Evolutionary conservation across 2,113 vertebrate genomes (phyloP).

Genomic region (Erythrolamprus reginae): DNA sequence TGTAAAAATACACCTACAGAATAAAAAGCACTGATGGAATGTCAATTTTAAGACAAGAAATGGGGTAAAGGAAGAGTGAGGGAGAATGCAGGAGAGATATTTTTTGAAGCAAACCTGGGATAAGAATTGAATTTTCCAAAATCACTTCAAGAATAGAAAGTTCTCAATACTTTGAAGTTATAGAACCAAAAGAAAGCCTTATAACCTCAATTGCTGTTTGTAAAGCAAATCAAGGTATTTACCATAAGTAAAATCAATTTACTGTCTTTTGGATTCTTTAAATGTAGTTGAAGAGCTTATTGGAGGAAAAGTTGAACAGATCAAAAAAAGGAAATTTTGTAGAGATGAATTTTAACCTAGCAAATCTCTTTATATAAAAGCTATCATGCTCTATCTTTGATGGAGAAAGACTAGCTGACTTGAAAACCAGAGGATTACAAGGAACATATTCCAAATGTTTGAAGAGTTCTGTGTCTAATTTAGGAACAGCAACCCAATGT

Average conservation of each 20-base stretch:
- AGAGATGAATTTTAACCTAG: constrained; percentile 2
- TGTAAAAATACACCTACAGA: not conserved
- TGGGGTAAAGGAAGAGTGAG: not conserved
- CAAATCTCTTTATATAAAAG: not conserved
- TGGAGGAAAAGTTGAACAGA: constrained; percentile 16
- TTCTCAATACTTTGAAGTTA: not conserved
- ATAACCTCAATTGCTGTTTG: not conserved
- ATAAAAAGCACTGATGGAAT: not conserved
- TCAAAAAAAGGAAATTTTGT: constrained; percentile 30
- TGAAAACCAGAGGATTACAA: not conserved
- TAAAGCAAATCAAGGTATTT: not conserved
- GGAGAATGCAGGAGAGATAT: not conserved
- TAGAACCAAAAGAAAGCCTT: not conserved
- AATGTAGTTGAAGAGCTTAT: constrained; percentile 13
- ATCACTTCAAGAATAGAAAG: not conserved
- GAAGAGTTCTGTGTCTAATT: not conserved
- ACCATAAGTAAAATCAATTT: not conserved
- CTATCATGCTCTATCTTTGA: not conserved
- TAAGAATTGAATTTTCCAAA: not conserved
- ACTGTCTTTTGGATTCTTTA: not conserved
- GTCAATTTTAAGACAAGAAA: not conserved
- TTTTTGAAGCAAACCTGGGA: not conserved
- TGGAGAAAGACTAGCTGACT: not conserved
- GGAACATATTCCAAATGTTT: not conserved
- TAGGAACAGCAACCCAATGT: not conserved